These are phyloP conservation scores for Choristoneura fumiferana DNA, from an alignment of 1,140 invertebrate species.

Conservation along the genomic window DNA sequence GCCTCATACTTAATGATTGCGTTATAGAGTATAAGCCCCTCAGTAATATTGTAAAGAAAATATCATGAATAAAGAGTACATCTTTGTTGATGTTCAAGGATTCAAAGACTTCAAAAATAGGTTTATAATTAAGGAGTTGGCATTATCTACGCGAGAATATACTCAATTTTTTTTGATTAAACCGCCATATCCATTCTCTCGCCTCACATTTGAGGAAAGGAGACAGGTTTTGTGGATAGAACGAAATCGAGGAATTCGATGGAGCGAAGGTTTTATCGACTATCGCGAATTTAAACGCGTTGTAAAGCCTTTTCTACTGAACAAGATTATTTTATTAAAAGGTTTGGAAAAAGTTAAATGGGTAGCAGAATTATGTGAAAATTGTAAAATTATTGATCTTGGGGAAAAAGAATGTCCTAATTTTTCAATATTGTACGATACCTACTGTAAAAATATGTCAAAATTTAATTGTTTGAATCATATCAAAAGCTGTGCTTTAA, in stretches of 20 bases:
- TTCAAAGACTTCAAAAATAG: neutral
- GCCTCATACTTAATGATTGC: conserved; percentile 33
- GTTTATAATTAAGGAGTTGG: conserved; percentile 10
- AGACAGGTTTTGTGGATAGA: conserved; percentile 16
- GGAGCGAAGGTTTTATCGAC: too few relatives aligned
- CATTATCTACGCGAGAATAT: neutral
- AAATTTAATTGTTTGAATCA: too few relatives aligned
- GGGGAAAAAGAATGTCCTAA: too few relatives aligned
- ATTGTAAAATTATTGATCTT: too few relatives aligned
- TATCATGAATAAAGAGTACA: neutral
- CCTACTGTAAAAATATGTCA: too few relatives aligned
- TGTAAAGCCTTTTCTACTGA: too few relatives aligned
- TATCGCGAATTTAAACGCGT: too few relatives aligned
- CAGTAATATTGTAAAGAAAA: conserved; percentile 5
- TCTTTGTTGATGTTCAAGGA: neutral
- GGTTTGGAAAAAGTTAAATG: too few relatives aligned
- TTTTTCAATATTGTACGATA: too few relatives aligned
- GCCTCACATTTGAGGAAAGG: conserved; percentile 7
- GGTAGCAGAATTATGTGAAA: too few relatives aligned
- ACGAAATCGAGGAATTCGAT: conserved; percentile 10
- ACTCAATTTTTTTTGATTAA: conserved; percentile 19
- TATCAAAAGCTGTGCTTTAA: too few relatives aligned
- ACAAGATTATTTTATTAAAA: too few relatives aligned
- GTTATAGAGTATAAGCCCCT: conserved; percentile 33
- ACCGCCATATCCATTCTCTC: conserved; percentile 17